Base-by-base conservation (phyloP, 2,888 invertebrate genomes). In the Eurois occulta region DNA sequence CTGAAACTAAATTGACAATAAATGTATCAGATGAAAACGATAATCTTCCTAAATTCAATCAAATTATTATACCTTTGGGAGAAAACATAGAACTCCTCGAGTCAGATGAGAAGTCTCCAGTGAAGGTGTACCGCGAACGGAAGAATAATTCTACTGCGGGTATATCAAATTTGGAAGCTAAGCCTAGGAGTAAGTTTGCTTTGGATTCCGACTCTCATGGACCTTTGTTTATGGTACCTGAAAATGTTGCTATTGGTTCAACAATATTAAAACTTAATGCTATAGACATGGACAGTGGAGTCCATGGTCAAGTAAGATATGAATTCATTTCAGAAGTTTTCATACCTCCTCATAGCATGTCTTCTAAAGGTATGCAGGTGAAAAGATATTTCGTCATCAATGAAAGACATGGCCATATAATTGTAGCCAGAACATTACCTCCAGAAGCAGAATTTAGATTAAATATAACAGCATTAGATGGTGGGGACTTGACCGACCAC, bases 1-100 rank as follows among this genome's bases (percentile, higher is more conserved):
- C 98, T 1, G 98, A 98, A 92, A 98, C 98, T 0, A 97, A 97
- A 89, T 92, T 99, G 16, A 97, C 97, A 1, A 97, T 99, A 66
- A 96, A 95, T 0, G 95, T 99, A 41, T 97, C 97, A 8, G 99
- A 99, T 91, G 98, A 98, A 90, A 99, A 99, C 90, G 99, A 99
- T 91, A 98, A 98, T 92, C 91, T 97, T 24, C 98, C 98, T 0
- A 96, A 96, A 72, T 98, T 98, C 88, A 97, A 97, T 75, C 97
- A 98, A 90, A 97, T 98, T 87, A 96, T 97, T 1, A 97, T 98
- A 58, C 97, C 98, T 8, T 97, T 98, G 72, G 97, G 98, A 75
- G 97, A 98, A 86, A 97, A 97, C 16, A 95, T 98, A 38, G 97
- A 97, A 78, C 97, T 98, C 48, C 91, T 98, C 3, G 98, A 98